Conservation (phyloP, 1,140 invertebrate species). For the Chrysopa pallens region DNA sequence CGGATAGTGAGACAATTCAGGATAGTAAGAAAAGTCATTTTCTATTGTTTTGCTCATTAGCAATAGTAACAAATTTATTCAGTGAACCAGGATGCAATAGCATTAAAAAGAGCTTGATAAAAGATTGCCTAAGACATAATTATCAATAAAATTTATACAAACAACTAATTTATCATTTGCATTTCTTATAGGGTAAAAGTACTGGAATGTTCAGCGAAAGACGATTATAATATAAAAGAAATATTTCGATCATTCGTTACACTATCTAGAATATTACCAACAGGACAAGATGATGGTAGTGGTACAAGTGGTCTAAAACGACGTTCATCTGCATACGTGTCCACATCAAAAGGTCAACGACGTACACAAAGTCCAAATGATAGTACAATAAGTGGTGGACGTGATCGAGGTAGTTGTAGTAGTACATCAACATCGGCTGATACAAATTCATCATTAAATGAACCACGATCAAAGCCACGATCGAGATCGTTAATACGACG, state of each 20-base stretch:
- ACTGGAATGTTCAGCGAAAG: conserved; percentile 66
- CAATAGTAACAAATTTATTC: too few relatives aligned
- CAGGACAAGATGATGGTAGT: conserved; percentile 28
- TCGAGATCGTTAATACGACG: conserved; percentile 60
- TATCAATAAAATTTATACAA: too few relatives aligned
- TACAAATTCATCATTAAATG: conserved; percentile 18
- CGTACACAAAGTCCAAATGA: conserved; percentile 19
- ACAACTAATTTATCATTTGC: too few relatives aligned
- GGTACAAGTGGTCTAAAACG: conserved; percentile 39
- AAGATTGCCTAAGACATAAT: too few relatives aligned
- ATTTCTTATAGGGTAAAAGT: conserved; percentile 41
- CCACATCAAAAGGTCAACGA: conserved; percentile 29
- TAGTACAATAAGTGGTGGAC: conserved; percentile 13
- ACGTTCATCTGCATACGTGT: conserved; percentile 54
- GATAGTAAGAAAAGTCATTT: too few relatives aligned
- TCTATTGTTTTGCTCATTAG: too few relatives aligned
- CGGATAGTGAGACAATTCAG: too few relatives aligned
- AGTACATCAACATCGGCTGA: conserved; percentile 15
- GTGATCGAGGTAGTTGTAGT: conserved; percentile 11
- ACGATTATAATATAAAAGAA: conserved; percentile 58
- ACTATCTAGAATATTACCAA: conserved; percentile 42
- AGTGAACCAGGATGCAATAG: too few relatives aligned
- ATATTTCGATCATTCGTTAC: conserved; percentile 54
- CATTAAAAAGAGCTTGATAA: too few relatives aligned
- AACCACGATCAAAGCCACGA: conserved; percentile 33